Conservation (phyloP, 2,113 vertebrate genomes). For the Triplophysa rosa region DNA sequence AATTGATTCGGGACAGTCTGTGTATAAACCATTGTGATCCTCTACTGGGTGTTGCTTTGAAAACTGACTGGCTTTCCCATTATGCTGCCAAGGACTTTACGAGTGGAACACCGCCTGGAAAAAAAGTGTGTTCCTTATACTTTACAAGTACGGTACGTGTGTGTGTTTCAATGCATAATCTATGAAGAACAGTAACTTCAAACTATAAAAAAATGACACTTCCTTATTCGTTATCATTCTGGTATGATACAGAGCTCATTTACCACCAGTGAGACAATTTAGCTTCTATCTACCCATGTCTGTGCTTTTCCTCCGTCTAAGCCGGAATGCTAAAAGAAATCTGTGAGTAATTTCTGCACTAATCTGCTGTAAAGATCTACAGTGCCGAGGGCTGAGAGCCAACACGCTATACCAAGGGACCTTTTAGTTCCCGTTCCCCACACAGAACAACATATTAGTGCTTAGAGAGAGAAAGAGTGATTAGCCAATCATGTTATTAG, state of each 20-base stretch:
- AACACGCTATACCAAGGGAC: slow-evolving; percentile 46
- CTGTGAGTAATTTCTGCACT: slow-evolving; percentile 74
- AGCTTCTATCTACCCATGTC: slow-evolving; percentile 16
- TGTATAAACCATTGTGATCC: slow-evolving; percentile 12
- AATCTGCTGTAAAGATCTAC: slow-evolving; percentile 62
- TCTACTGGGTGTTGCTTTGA: slow-evolving; percentile 41
- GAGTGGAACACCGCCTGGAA: slow-evolving; percentile 14
- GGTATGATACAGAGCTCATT: neutral
- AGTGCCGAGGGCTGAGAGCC: slow-evolving; percentile 36
- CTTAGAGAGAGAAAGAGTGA: slow-evolving; percentile 65
- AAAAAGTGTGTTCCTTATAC: neutral
- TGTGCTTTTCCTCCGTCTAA: slow-evolving; percentile 26
- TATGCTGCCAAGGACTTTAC: neutral
- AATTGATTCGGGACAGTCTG: slow-evolving; percentile 10
- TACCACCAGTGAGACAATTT: slow-evolving; percentile 1
- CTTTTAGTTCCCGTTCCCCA: slow-evolving; percentile 52
- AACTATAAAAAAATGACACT: neutral
- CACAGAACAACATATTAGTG: slow-evolving; percentile 59
- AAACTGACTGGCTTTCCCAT: slow-evolving; percentile 20
- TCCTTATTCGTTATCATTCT: neutral
- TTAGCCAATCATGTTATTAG: slow-evolving; percentile 69
- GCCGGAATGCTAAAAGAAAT: slow-evolving; percentile 54
- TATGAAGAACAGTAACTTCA: neutral
- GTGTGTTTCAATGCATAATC: neutral
- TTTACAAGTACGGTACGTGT: neutral